Base-by-base conservation (phyloP, 2,888 invertebrate genomes). In the Lissonota sp. region DNA sequence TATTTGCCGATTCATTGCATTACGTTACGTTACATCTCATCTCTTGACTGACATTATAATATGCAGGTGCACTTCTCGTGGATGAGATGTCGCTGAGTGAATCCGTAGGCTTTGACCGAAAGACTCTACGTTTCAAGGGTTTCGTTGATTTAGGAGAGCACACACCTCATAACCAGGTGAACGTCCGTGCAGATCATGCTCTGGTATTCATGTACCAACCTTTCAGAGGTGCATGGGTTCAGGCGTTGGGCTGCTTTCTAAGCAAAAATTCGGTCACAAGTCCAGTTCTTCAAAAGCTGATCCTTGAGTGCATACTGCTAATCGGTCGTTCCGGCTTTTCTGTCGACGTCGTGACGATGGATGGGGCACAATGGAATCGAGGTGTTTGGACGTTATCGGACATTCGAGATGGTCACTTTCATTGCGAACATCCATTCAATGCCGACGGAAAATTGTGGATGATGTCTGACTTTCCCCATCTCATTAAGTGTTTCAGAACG, bases 301-400 rank as follows among this genome's bases (percentile, higher is more conserved):
- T 88, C 42, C 42, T 86, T 16, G 86, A 88, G 72, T 85, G 84
- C 44, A 85, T 87, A 6, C 63, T 84, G 7, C 81, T 88, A 8
- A 14, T 85, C 14, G 85, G 84, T 71, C 80, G 51, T n/a, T 40
- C 79, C 10, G 86, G 86, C 1, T 85, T 86, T 53, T 57, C 69
- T 67, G 84, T 87, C 0, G 84, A 87, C 82, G 84, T 72, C 6
- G 83, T 88, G 4, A 77, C 66, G 4, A 84, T 82, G 14, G 88
- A 89, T 76, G 88, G 85, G n/a, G 87, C 86, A 4, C 64, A 76
- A 55, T 88, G 87, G 85, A 88, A 88, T 60, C 70, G 86, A 64
- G 78, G 71, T 6, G 79, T 88, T 55, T 88, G 87, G 88, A 84
- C 58, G 5, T 53, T 72, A 12, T 86, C 86, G 74, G 83, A 83